Percentiles rank a stretch among this genome's conserved stretches.
Evolutionary conservation across 2,888 invertebrate genomes (phyloP).

Genomic region (Mythimna loreyi): DNA sequence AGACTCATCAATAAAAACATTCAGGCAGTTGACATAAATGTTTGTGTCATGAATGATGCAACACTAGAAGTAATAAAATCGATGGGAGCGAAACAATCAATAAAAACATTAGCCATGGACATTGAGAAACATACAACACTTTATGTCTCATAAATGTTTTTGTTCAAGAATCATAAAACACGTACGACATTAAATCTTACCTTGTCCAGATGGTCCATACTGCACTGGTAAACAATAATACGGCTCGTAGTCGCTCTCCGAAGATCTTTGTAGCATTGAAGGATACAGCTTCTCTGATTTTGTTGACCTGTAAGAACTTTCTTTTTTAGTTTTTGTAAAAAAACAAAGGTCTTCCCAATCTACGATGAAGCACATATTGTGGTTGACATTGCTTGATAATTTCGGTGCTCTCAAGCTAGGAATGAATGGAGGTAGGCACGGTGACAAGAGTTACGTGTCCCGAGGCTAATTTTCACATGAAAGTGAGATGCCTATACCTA

Average conservation of each 20-base stretch:
- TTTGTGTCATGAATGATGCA: slow-evolving; percentile 49
- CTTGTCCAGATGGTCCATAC: slow-evolving; percentile 91
- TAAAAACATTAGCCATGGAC: slow-evolving; percentile 34
- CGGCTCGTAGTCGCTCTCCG: slow-evolving; percentile 96
- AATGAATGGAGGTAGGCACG: slow-evolving; percentile 36
- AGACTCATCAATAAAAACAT: slow-evolving; percentile 48
- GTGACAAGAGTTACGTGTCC: not conserved
- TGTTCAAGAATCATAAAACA: slow-evolving; percentile 26
- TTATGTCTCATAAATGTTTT: slow-evolving; percentile 39
- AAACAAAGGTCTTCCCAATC: slow-evolving; percentile 26
- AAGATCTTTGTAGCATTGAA: slow-evolving; percentile 96
- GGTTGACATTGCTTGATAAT: slow-evolving; percentile 42
- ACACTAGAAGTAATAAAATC: slow-evolving; percentile 26
- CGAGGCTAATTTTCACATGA: not conserved
- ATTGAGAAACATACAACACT: slow-evolving; percentile 22
- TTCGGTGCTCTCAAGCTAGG: slow-evolving; percentile 38
- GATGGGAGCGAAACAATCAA: slow-evolving; percentile 39
- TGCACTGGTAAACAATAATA: slow-evolving; percentile 96
- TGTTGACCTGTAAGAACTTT: slow-evolving; percentile 93
- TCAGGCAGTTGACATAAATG: slow-evolving; percentile 37
- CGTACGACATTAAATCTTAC: slow-evolving; percentile 77
- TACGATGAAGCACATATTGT: slow-evolving; percentile 56
- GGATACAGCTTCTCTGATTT: slow-evolving; percentile 98
- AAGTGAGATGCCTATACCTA: slow-evolving; percentile 1
- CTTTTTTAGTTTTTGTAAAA: slow-evolving; percentile 23